phyloP scores from a whole-genome alignment of 2,888 invertebrate genomes.

The Melanostoma scalare region DNA sequence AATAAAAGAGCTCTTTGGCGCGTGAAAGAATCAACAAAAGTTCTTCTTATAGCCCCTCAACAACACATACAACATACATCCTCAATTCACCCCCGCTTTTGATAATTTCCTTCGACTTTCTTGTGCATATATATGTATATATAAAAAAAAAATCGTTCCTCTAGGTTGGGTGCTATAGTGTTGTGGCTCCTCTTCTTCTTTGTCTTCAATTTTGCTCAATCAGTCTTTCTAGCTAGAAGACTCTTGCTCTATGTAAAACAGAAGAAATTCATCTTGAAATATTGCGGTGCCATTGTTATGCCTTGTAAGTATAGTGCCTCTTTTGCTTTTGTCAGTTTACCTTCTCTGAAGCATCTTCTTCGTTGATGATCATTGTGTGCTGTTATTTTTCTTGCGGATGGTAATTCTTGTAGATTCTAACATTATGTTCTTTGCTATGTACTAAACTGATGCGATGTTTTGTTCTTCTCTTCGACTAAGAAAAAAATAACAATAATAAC shows the following conservation, averaged over 20 bases:
- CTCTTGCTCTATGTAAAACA: slow-evolving; percentile 62
- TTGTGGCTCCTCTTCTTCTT: slow-evolving; percentile 23
- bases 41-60: slow-evolving; percentile 31
- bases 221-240: slow-evolving; percentile 13
- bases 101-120: slow-evolving; percentile 14
- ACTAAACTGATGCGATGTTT: slow-evolving; percentile 31
- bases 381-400: slow-evolving; percentile 24
- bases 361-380: slow-evolving; percentile 27
- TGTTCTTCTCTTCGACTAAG: slow-evolving; percentile 1
- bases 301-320: slow-evolving; percentile 47
- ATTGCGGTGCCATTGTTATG: slow-evolving; percentile 58
- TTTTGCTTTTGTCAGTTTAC: slow-evolving; percentile 23
- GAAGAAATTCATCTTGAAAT: slow-evolving; percentile 59
- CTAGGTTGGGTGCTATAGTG: not conserved
- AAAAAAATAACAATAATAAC: slow-evolving; percentile 30
- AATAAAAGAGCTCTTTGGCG: slow-evolving; percentile 51
- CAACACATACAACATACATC: slow-evolving; percentile 10
- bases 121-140: slow-evolving; percentile 26
- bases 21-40: slow-evolving; percentile 49
- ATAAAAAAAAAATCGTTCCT: slow-evolving; percentile 8
- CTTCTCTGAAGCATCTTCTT: slow-evolving; percentile 27
- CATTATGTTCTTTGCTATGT: slow-evolving; percentile 36
- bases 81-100: slow-evolving; percentile 53
- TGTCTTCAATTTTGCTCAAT: slow-evolving; percentile 31
- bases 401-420: slow-evolving; percentile 55